Base-by-base conservation (phyloP, 2,797 vertebrate genomes). In the Lindbergichthys nudifrons region DNA sequence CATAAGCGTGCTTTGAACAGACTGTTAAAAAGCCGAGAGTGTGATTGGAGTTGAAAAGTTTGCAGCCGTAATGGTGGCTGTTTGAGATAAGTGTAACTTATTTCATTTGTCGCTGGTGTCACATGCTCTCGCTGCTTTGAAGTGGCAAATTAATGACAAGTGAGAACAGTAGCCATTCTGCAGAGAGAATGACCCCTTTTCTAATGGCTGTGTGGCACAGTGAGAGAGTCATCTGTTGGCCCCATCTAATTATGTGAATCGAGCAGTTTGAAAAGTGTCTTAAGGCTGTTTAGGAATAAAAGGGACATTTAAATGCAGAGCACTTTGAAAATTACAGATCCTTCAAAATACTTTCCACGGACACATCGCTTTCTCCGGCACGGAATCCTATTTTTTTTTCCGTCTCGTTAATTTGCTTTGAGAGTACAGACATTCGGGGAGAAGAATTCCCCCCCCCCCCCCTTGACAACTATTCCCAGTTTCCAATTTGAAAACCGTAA, bases 221-320 rank as follows among this genome's bases (percentile, higher is more conserved):
- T 42, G 81, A 87, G 89, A 77, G 86, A 91, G 86, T 90, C 88
- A 88, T 98, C 96, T 97, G 95, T 97, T 96, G 96, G 95, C 95
- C 96, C 94, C 95, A 96, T 97, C 96, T 98, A 96, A 98, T 98
- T 98, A 97, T 95, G 95, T 91, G 95, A 96, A 97, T 97, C 95
- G 95, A 96, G 96, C 94, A 95, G 95, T 95, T 95, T 95, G 93
- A 86, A 93, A 96, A 97, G 90, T 97, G 96, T 97, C 97, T 98
- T 95, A 96, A 96, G 97, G 97, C 97, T 96, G 95, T 97, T 96
- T 96, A 96, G 96, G 96, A 98, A 98, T 97, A 97, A 97, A 97
- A 97, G 97, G 92, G 94, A 96, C 96, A 95, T 98, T 97, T 96
- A 96, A 97, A 96, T 96, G 96, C 95, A 93, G 94, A 96, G 94